Percentiles rank a stretch among this genome's conserved stretches.
These are phyloP conservation scores for Mactra quadrangularis DNA, from an alignment of 1,140 invertebrate species.

Conservation along the genomic window DNA sequence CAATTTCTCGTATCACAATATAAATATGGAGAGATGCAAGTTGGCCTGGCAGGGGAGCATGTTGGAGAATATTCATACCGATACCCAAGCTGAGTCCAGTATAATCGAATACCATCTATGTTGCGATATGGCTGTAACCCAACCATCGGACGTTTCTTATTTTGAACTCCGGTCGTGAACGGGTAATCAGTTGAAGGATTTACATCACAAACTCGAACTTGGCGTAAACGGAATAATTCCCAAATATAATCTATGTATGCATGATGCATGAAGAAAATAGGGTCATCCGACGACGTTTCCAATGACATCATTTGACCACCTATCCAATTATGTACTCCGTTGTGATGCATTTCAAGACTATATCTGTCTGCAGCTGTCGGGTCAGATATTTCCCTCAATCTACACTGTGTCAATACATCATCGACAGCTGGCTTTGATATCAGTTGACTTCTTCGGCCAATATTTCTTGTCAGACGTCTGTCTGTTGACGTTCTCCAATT, in stretches of 20 bases:
- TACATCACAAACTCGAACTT: constrained; percentile 64
- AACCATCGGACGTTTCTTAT: constrained; percentile 8
- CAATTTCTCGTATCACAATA: background rate
- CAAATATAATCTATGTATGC: constrained; percentile 81
- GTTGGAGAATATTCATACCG: constrained; percentile 21
- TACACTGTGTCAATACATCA: constrained; percentile 28
- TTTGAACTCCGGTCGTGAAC: background rate
- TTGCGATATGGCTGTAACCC: constrained; percentile 18
- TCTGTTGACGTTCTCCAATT: constrained; percentile 62
- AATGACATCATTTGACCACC: constrained; percentile 77
- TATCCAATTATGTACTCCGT: constrained; percentile 74
- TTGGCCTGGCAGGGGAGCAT: constrained; percentile 26
- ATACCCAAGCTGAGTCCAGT: constrained; percentile 14
- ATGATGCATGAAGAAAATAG: constrained; percentile 83
- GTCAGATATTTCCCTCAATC: constrained; percentile 32
- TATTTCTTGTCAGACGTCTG: constrained; percentile 59
- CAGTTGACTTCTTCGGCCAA: constrained; percentile 2
- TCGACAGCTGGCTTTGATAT: constrained; percentile 24
- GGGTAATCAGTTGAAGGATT: constrained; percentile 70
- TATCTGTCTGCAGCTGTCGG: constrained; percentile 48
- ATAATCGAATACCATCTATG: background rate
- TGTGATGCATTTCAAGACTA: constrained; percentile 78
- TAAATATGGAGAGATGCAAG: constrained; percentile 8
- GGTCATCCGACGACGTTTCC: constrained; percentile 81
- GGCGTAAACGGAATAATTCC: constrained; percentile 75